Evolutionary conservation across 2,797 vertebrate species (phyloP).

Genomic region (Rhinatrema bivittatum): DNA sequence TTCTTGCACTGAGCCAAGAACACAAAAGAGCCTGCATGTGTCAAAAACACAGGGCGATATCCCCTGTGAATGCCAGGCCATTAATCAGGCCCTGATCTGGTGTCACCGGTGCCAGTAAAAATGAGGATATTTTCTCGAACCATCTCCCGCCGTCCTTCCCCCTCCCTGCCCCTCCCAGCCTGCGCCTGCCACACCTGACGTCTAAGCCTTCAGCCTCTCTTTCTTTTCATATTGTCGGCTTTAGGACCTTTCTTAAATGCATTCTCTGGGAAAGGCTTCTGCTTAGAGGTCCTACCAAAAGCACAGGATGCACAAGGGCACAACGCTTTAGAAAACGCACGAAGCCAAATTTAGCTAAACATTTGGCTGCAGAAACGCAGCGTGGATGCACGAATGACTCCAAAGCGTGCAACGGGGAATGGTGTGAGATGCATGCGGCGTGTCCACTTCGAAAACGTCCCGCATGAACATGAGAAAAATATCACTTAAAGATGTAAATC

Average conservation of each 20-base stretch:
- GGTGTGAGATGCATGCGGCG: no score
- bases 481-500: slow-evolving; percentile 9
- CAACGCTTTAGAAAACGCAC: slow-evolving; percentile 11
- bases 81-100: slow-evolving; percentile 42
- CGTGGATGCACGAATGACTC: slow-evolving; percentile 15
- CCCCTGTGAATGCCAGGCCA: slow-evolving; percentile 25
- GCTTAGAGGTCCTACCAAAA: slow-evolving; percentile 15
- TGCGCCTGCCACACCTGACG: slow-evolving; percentile 27
- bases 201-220: no score
- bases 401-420: no score
- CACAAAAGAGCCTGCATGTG: slow-evolving; percentile 48
- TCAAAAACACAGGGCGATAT: slow-evolving; percentile 37
- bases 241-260: slow-evolving; percentile 25
- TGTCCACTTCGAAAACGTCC: no score
- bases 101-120: slow-evolving; percentile 43
- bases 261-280: background rate
- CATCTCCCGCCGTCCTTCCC: no score
- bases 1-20: slow-evolving; percentile 39
- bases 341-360: slow-evolving; percentile 1
- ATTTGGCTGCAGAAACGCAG: slow-evolving; percentile 14
- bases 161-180: no score
- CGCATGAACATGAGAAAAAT: no score
- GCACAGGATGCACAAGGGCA: background rate
- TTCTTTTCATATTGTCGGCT: slow-evolving; percentile 33
- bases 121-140: slow-evolving; percentile 27